Conservation (phyloP, 2,113 vertebrate genomes). For the Pachyramphus minor region DNA sequence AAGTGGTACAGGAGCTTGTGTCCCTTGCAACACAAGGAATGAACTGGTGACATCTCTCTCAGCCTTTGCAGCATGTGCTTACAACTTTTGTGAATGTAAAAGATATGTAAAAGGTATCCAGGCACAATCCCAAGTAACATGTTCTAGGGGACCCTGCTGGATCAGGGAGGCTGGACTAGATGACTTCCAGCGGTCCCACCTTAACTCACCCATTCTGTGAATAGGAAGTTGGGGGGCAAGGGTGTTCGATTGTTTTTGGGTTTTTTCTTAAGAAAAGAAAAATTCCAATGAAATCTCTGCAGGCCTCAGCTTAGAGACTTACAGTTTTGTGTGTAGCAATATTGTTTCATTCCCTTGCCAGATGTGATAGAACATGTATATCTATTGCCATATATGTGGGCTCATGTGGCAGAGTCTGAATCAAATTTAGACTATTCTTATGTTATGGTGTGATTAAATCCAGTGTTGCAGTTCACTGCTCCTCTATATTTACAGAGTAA, state of each 20-base stretch:
- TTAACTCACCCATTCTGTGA: neutral
- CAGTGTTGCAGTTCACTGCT: neutral
- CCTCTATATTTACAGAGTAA: neutral
- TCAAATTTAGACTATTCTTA: neutral
- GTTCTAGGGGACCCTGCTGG: neutral
- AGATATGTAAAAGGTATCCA: neutral
- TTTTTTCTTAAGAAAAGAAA: neutral
- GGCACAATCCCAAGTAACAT: neutral
- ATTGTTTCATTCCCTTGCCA: neutral
- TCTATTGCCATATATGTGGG: neutral
- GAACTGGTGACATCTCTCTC: neutral
- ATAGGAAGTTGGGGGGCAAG: neutral
- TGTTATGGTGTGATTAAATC: neutral
- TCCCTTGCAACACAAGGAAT: neutral
- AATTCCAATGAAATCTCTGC: neutral
- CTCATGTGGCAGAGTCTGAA: neutral
- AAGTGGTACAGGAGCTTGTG: fast-evolving
- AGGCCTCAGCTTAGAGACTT: neutral
- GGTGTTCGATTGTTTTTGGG: neutral
- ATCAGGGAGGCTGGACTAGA: neutral
- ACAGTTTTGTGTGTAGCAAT: neutral
- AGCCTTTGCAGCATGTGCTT: neutral
- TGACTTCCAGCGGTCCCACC: neutral
- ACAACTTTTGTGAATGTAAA: neutral
- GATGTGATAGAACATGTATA: neutral